These are phyloP conservation scores for Oedothorax gibbosus DNA, from an alignment of 1,140 invertebrate genomes.

Conservation along the genomic window DNA sequence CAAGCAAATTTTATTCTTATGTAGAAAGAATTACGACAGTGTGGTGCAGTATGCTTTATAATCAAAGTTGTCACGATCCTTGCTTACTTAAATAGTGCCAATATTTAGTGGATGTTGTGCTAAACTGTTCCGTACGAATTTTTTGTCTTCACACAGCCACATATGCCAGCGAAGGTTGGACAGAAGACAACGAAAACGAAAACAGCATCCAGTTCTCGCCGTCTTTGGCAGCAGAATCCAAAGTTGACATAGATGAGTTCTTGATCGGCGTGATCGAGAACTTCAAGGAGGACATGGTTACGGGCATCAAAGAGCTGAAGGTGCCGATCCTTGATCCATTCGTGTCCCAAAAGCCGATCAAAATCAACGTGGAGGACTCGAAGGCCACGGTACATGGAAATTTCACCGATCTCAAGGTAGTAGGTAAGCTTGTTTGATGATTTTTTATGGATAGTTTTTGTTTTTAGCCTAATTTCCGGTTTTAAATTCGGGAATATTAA, in stretches of 20 bases:
- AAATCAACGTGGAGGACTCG: constrained; percentile 42
- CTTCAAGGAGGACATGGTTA: constrained; percentile 54
- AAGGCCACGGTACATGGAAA: constrained; percentile 43
- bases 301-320: constrained; percentile 39
- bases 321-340: constrained; percentile 59
- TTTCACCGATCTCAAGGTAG: constrained; percentile 32
- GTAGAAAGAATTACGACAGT: too few relatives aligned
- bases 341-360: constrained; percentile 10
- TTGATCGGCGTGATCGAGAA: constrained; percentile 52
- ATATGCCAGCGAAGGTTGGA: constrained; percentile 18
- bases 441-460: too few relatives aligned
- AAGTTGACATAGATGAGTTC: constrained; percentile 51
- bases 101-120: background rate
- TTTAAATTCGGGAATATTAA: too few relatives aligned
- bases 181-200: background rate
- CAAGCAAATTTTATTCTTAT: background rate
- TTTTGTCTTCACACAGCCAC: background rate
- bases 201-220: background rate
- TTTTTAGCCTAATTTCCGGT: too few relatives aligned
- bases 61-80: too few relatives aligned
- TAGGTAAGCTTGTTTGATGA: constrained; percentile 8
- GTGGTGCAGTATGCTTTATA: too few relatives aligned
- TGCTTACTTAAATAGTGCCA: background rate
- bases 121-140: background rate
- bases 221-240: background rate